phyloP scores from a whole-genome alignment of 2,797 vertebrate species.

The Hoplostethus mediterraneus region DNA sequence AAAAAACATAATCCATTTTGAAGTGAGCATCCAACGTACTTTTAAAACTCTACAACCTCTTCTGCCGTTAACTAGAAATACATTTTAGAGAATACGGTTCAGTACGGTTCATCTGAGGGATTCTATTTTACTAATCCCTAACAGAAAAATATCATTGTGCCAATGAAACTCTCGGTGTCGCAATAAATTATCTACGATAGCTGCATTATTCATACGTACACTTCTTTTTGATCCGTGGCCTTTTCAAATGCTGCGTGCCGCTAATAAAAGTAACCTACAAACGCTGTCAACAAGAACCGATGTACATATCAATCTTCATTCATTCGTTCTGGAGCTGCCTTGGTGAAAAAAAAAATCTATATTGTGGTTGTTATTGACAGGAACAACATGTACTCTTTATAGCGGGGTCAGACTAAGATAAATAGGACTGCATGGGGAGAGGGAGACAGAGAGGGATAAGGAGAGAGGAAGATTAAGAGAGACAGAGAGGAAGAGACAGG shows the following conservation, averaged over 20 bases:
- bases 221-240: conserved; percentile 43
- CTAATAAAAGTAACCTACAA: conserved; percentile 64
- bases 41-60: neutral
- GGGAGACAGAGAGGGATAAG: neutral
- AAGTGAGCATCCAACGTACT: neutral
- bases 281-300: conserved; percentile 56
- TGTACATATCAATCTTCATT: conserved; percentile 73
- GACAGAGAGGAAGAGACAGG: neutral
- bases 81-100: too few species aligned
- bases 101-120: conserved; percentile 38
- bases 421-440: conserved; percentile 39
- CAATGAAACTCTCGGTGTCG: conserved; percentile 26
- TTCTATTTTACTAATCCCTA: conserved; percentile 47
- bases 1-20: neutral
- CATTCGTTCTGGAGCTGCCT: conserved; percentile 33
- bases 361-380: conserved; percentile 70
- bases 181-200: conserved; percentile 47
- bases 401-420: conserved; percentile 64
- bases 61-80: too few species aligned
- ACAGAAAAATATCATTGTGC: conserved; percentile 43
- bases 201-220: conserved; percentile 29
- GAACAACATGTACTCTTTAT: conserved; percentile 55
- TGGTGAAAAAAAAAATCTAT: conserved; percentile 66
- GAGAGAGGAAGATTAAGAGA: conserved; percentile 3
- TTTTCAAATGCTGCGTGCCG: conserved; percentile 8